phyloP scores from a whole-genome alignment of 2,113 vertebrate genomes.

The Gambusia affinis region DNA sequence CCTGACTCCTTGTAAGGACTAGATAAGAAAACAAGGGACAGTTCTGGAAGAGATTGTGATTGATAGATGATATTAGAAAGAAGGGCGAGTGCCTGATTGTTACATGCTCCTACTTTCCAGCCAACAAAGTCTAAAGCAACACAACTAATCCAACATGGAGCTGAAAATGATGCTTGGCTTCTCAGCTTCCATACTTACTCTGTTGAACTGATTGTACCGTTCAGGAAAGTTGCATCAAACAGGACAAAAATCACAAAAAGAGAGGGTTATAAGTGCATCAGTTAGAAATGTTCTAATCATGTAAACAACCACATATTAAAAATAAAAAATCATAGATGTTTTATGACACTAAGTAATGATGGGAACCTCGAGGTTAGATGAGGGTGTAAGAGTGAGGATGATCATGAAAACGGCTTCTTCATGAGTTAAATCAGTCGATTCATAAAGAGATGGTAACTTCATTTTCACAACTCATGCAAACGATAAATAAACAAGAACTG shows the following conservation, averaged over 20 bases:
- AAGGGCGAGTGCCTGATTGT: slow-evolving; percentile 8
- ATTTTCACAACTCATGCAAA: neutral
- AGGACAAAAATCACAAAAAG: slow-evolving; percentile 51
- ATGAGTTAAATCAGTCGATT: slow-evolving; percentile 2
- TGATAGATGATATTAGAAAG: slow-evolving; percentile 8
- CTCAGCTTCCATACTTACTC: slow-evolving; percentile 73
- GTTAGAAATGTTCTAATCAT: slow-evolving; percentile 40
- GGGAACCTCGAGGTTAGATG: slow-evolving; percentile 6
- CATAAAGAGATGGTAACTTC: neutral
- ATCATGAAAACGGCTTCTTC: neutral
- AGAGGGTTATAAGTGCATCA: slow-evolving; percentile 57
- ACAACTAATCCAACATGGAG: neutral
- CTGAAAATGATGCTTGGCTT: neutral
- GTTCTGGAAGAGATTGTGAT: neutral
- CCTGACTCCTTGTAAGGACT: neutral
- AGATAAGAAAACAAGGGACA: neutral
- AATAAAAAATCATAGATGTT: neutral
- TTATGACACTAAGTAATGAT: neutral
- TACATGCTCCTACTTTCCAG: slow-evolving; percentile 52
- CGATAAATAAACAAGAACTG: neutral
- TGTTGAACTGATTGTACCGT: slow-evolving; percentile 63
- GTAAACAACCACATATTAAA: neutral
- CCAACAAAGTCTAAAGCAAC: slow-evolving; percentile 20
- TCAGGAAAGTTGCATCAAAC: slow-evolving; percentile 50
- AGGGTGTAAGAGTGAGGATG: slow-evolving; percentile 23